These are phyloP conservation scores for Umimayanthus kanabou DNA, from an alignment of 92 coral and sea anemone species.

Conservation along the genomic window DNA sequence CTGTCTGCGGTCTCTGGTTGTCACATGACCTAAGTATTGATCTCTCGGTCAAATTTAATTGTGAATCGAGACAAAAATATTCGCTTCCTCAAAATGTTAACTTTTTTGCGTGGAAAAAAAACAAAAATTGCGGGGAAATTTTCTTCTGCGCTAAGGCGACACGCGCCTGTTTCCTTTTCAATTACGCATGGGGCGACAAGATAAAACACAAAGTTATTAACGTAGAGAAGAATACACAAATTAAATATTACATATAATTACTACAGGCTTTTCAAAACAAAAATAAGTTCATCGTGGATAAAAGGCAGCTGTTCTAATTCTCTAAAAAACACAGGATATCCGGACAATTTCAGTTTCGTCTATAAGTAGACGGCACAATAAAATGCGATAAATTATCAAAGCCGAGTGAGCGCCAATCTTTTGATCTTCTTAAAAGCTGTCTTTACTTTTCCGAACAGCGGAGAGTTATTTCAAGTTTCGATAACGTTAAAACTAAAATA, in stretches of 20 bases:
- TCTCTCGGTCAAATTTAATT: conserved; percentile 37
- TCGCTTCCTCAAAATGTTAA: not conserved
- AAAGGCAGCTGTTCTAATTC: conserved; percentile 77
- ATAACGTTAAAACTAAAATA: conserved; percentile 12
- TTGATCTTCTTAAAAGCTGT: conserved; percentile 62
- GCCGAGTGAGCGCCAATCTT: conserved; percentile 63
- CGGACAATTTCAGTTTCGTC: conserved; percentile 75
- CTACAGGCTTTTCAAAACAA: conserved; percentile 89
- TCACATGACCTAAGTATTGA: conserved; percentile 73
- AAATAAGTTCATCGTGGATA: conserved; percentile 78
- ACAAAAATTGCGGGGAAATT: conserved; percentile 19
- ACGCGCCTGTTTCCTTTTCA: conserved; percentile 59
- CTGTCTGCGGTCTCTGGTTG: conserved; percentile 55
- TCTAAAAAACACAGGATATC: conserved; percentile 72
- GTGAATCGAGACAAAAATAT: conserved; percentile 20
- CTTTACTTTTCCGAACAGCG: conserved; percentile 36
- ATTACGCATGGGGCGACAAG: conserved; percentile 71
- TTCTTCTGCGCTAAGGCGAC: conserved; percentile 6
- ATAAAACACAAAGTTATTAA: conserved; percentile 81
- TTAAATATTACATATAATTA: conserved; percentile 96
- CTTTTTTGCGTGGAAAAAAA: not conserved
- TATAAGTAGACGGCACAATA: conserved; percentile 74
- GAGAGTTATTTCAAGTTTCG: conserved; percentile 28
- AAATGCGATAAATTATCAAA: conserved; percentile 62
- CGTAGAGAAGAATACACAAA: conserved; percentile 83